Evolutionary conservation across 2,888 invertebrate species (phyloP).

Genomic region (Brachyptera putata): DNA sequence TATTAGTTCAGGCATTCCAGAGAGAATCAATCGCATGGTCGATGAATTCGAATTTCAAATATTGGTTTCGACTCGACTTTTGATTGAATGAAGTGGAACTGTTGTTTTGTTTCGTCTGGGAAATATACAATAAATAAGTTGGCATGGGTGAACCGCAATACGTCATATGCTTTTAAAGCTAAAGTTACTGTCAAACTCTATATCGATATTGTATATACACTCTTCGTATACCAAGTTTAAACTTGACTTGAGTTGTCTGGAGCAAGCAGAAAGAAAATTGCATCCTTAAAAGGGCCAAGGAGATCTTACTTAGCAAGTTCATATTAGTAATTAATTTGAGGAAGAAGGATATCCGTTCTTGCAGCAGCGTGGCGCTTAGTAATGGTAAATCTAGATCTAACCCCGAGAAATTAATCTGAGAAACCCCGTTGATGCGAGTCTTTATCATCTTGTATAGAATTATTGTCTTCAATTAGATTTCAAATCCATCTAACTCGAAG

Average conservation of each 20-base stretch:
- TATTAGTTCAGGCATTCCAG: no score
- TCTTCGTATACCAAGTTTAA: not conserved
- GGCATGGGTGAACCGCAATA: not conserved
- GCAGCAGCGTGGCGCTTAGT: not conserved
- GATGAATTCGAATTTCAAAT: no score
- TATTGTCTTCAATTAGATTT: not conserved
- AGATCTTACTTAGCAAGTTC: slow-evolving; percentile 11
- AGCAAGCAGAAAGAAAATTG: slow-evolving; percentile 1
- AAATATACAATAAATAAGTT: no score
- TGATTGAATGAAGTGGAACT: no score
- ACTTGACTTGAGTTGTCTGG: not conserved
- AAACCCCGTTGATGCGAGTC: not conserved
- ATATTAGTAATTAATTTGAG: slow-evolving; percentile 11
- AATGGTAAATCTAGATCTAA: not conserved
- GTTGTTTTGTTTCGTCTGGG: no score
- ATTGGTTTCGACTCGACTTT: no score
- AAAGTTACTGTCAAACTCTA: slow-evolving; percentile 7
- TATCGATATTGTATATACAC: slow-evolving; percentile 1
- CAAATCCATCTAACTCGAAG: not conserved
- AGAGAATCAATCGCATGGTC: no score
- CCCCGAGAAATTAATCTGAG: not conserved
- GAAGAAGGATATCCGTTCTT: not conserved
- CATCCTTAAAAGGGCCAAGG: not conserved
- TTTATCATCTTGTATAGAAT: not conserved
- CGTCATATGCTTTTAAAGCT: not conserved